Evolutionary conservation across 1,140 invertebrate species (phyloP).

Genomic region (Lineus longissimus): DNA sequence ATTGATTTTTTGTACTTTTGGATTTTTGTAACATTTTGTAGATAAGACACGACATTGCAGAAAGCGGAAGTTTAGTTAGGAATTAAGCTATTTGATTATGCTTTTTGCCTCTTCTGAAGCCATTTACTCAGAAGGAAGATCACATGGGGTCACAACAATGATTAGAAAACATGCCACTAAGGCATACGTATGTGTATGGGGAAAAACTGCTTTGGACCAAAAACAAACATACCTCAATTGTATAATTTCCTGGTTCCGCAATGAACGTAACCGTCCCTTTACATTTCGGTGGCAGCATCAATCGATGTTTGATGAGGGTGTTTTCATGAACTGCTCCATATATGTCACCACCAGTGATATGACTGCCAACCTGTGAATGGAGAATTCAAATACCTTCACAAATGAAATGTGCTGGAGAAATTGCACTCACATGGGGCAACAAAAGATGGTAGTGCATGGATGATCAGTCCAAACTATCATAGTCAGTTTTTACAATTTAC

Average conservation of each 20-base stretch:
- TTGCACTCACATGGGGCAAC: too few relatives aligned
- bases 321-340: constrained; percentile 96
- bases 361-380: constrained; percentile 73
- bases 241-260: constrained; percentile 89
- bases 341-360: constrained; percentile 96
- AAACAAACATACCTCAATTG: constrained; percentile 65
- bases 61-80: too few relatives aligned
- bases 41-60: too few relatives aligned
- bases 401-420: neutral
- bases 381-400: neutral
- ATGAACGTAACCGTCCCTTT: constrained; percentile 95
- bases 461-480: neutral
- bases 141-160: too few relatives aligned
- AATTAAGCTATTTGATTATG: too few relatives aligned
- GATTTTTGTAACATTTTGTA: too few relatives aligned
- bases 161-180: too few relatives aligned
- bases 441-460: constrained; percentile 2
- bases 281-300: constrained; percentile 88
- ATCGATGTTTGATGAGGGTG: constrained; percentile 92
- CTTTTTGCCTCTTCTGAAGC: too few relatives aligned
- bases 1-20: too few relatives aligned
- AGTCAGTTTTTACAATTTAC: neutral
- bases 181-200: too few relatives aligned
- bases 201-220: too few relatives aligned
- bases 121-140: too few relatives aligned